These are phyloP conservation scores for Tragelaphus strepsiceros DNA, from an alignment of 2,113 vertebrate genomes.

Conservation along the genomic window DNA sequence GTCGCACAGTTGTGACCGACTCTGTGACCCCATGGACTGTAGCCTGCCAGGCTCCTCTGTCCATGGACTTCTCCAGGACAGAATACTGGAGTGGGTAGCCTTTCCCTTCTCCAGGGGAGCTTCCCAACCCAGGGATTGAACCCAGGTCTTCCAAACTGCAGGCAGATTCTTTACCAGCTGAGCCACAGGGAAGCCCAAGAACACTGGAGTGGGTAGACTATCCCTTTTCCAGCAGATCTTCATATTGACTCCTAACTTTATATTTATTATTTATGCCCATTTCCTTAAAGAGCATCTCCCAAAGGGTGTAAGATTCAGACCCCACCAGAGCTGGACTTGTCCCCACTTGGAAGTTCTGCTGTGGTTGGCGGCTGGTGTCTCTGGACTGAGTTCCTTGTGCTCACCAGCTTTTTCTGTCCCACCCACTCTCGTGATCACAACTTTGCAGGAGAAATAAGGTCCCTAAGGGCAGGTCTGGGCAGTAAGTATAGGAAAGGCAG, in stretches of 20 bases:
- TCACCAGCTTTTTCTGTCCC: neutral
- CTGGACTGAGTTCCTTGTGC: neutral
- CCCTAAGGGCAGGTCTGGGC: neutral
- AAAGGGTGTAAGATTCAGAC: neutral
- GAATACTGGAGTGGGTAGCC: neutral
- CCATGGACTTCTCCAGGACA: neutral
- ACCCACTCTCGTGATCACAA: too few species aligned
- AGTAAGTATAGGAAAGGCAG: rapidly evolving
- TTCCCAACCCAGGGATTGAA: neutral
- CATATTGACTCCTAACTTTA: neutral
- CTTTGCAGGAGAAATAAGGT: neutral
- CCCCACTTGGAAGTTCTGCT: too few species aligned
- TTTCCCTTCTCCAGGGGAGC: neutral
- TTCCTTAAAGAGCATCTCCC: neutral
- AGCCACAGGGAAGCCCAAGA: neutral
- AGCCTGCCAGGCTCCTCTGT: neutral
- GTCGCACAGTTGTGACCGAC: neutral
- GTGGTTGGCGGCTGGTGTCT: neutral
- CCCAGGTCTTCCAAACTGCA: neutral
- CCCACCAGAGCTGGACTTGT: neutral
- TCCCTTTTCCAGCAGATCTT: neutral
- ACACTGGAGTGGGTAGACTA: neutral
- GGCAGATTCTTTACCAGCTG: neutral
- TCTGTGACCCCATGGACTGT: neutral
- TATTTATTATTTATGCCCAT: neutral